Evolutionary conservation across 2,888 invertebrate genomes (phyloP), one percentile per base, ranked within the genome.

Genomic region (Euzophera pinguis): DNA sequence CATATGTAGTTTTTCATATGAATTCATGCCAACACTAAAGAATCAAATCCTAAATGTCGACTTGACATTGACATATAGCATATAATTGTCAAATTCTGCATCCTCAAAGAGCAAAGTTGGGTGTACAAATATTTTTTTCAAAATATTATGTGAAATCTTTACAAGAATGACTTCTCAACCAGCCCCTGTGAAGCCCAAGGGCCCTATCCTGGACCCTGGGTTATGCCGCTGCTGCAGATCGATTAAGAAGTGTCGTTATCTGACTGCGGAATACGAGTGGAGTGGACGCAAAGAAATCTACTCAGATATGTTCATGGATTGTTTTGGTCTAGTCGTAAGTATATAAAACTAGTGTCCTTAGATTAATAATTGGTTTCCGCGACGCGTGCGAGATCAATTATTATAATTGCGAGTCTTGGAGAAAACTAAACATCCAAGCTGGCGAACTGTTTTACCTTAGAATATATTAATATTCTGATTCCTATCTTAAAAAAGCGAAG

Each of bases 221-320:
- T 35, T 71, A 13, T 78, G 78, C 50, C 65, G 78, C 16, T 75
- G 77, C 52, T 78, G 78, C 51, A 70, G 74, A 29, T 62, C 65
- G 6, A 59, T 66, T 13, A 78, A 75, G 54, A 71, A 71, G 62
- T 78, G 77, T 54, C 69, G 78, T 0, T 50, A 76, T 2, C 39
- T 78, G 7, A 75, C 72, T 47, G 60, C 69, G 0, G 75, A 77
- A 61, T 78, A 78, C 51, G 62, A 67, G n/a, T 72, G 70, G 64
- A 60, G 63, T 47, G 75, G 71, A 1, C 65, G 69, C 16, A 73
- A 71, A 53, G 78, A 78, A 61, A 63, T 72, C 3, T 78, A 78
- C 53, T 66, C 73, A 0, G 75, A 78, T 54, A 69, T 77, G 68
- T 71, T 78, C 49, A 54, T 77, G 47, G 78, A 78, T 59, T 73